A percentile compares a stretch with the other conserved stretches of the same genome.
These are phyloP conservation scores for Psilopogon haemacephalus DNA, from an alignment of 2,113 vertebrate species.

Conservation along the genomic window DNA sequence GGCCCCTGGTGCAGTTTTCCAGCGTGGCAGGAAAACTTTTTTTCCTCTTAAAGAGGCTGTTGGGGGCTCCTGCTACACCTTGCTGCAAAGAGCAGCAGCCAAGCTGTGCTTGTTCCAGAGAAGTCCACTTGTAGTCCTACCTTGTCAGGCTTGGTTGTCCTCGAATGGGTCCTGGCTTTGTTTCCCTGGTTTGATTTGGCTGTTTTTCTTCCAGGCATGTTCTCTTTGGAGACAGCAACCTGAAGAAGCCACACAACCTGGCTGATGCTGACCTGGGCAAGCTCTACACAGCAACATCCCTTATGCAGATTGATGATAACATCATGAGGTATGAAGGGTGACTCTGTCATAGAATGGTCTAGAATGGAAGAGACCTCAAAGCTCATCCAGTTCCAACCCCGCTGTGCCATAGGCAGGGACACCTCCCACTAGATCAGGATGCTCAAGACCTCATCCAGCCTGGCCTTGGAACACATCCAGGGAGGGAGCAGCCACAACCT, in stretches of 20 bases:
- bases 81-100: neutral
- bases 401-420: too few species aligned
- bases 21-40: neutral
- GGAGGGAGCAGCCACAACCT: too few species aligned
- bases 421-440: too few species aligned
- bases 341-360: too few species aligned
- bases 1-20: neutral
- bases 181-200: neutral
- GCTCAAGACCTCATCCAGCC: too few species aligned
- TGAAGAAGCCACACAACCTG: slow-evolving; percentile 75
- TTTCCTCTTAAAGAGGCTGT: neutral
- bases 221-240: slow-evolving; percentile 83
- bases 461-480: too few species aligned
- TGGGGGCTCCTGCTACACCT: neutral
- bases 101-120: neutral
- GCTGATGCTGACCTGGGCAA: slow-evolving; percentile 86
- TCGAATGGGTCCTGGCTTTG: neutral
- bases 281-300: slow-evolving; percentile 93
- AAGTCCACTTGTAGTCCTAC: neutral
- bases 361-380: too few species aligned
- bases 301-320: slow-evolving; percentile 97
- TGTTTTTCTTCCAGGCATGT: slow-evolving; percentile 78
- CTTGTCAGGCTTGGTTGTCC: neutral
- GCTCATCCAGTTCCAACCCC: too few species aligned
- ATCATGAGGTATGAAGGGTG: slow-evolving; percentile 88